phyloP scores from a whole-genome alignment of 2,797 vertebrate species.

The Anableps anableps region DNA sequence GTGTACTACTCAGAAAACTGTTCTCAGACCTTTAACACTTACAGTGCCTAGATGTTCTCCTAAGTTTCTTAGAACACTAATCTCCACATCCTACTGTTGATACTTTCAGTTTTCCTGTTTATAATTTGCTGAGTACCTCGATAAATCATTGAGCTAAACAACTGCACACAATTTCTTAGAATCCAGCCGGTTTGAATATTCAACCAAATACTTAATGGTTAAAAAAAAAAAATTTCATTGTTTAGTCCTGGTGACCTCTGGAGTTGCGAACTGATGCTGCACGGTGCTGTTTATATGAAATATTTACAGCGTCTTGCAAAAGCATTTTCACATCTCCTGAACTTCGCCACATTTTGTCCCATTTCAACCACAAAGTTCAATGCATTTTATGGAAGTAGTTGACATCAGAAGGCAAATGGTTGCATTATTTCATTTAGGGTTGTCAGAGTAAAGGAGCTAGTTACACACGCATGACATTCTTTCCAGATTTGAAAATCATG shows the following conservation, averaged over 20 bases:
- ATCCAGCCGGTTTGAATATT: background rate
- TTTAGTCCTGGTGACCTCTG: background rate
- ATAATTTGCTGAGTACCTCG: background rate
- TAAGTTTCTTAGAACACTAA: background rate
- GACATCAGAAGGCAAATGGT: background rate
- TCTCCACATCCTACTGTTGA: background rate
- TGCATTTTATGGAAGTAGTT: background rate
- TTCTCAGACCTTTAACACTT: background rate
- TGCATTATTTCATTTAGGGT: background rate
- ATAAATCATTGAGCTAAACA: background rate
- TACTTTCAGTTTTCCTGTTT: background rate
- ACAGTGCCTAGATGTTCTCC: background rate
- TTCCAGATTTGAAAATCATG: background rate
- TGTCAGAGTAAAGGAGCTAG: background rate
- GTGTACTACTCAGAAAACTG: background rate
- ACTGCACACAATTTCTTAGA: background rate
- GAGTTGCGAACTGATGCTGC: background rate
- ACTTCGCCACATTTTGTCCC: background rate
- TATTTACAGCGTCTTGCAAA: background rate
- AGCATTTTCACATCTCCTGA: background rate
- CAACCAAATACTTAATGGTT: background rate
- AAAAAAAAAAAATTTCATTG: too few species aligned
- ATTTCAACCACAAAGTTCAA: background rate
- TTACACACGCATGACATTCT: background rate
- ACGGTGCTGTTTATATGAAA: background rate